Evolutionary conservation across 64 coral and sea anemone species (phyloP).

Genomic region (Stichodactyla helianthus): DNA sequence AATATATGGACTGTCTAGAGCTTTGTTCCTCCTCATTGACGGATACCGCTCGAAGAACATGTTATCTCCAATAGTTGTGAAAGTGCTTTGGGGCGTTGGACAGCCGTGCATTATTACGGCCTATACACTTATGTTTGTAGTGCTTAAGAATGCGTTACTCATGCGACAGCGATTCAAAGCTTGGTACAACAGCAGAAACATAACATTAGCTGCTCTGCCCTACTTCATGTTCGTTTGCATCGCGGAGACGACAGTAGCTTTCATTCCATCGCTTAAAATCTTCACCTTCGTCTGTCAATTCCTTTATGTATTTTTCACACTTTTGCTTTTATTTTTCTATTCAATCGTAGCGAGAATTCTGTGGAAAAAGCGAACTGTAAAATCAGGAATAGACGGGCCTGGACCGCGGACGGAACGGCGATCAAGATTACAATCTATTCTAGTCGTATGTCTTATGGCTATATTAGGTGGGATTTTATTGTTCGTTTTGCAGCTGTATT

Average conservation of each 20-base stretch:
- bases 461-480: conserved; percentile 18
- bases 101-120: conserved; percentile 60
- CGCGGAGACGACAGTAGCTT: conserved; percentile 37
- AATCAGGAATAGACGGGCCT: background rate
- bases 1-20: conserved; percentile 17
- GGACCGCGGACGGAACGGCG: background rate
- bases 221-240: conserved; percentile 51
- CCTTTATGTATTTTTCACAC: conserved; percentile 22
- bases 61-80: conserved; percentile 4
- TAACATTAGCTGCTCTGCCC: conserved; percentile 33
- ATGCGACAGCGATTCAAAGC: conserved; percentile 43
- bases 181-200: conserved; percentile 61
- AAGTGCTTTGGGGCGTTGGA: conserved; percentile 51
- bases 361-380: conserved; percentile 22
- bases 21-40: conserved; percentile 45
- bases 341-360: conserved; percentile 18
- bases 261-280: conserved; percentile 19
- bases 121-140: conserved; percentile 53
- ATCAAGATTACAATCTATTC: conserved; percentile 10
- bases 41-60: conserved; percentile 40
- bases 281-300: conserved; percentile 49
- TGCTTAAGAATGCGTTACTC: conserved; percentile 48
- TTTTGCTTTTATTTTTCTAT: conserved; percentile 41
- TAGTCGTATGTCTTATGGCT: conserved; percentile 26
- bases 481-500: conserved; percentile 27